Conservation (phyloP, 2,113 vertebrate genomes). For the Tyrannus savana region DNA sequence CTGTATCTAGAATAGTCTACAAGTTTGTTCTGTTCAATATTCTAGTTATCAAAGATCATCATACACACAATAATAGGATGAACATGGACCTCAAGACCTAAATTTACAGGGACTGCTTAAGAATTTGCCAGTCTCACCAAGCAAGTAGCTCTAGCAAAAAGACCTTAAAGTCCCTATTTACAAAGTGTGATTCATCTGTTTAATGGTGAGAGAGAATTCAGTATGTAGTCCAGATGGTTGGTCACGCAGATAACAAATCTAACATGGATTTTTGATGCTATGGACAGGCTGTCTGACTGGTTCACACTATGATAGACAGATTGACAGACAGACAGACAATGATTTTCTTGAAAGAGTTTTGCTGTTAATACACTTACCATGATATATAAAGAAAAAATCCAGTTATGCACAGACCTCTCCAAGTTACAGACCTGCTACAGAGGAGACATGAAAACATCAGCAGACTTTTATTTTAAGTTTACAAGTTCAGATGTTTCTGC, state of each 20-base stretch:
- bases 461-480: slow-evolving; percentile 5
- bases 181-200: slow-evolving; percentile 40
- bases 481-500: slow-evolving; percentile 20
- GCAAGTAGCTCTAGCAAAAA: neutral
- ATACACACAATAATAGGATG: neutral
- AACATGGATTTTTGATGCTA: slow-evolving; percentile 12
- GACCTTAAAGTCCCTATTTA: neutral
- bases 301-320: neutral
- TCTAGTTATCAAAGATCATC: neutral
- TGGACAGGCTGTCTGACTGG: slow-evolving; percentile 20
- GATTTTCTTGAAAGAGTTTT: neutral
- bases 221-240: slow-evolving; percentile 38
- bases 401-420: neutral
- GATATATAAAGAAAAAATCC: neutral
- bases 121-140: neutral
- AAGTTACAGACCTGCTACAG: neutral
- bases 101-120: neutral
- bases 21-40: neutral
- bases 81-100: neutral
- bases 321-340: neutral
- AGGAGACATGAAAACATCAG: neutral
- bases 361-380: neutral
- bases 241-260: neutral
- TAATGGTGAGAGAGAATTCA: slow-evolving; percentile 51
- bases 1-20: neutral